Evolutionary conservation across 2,888 invertebrate genomes (phyloP), one percentile per base, ranked within the genome.

Genomic region (Amiota minor): DNA sequence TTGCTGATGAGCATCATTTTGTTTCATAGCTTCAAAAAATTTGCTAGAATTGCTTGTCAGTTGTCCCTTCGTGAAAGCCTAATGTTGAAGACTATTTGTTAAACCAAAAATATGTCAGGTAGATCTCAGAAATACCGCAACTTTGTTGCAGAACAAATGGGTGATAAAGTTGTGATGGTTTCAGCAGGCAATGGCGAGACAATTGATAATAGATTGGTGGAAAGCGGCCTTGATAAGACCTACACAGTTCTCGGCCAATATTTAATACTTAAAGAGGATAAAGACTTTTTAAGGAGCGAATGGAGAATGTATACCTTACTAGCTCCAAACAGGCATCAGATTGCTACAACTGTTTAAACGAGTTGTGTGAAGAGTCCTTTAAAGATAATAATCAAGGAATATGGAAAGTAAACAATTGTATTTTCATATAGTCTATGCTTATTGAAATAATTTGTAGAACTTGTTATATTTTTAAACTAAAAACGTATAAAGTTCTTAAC

Each of bases 351-450:
- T 99, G 99, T 90, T 92, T 99, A 67, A 95, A 94, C 81, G 98
- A 99, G 89, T 99, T 99, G 99, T 98, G 98, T 90, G 97, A 98
- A 90, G 96, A 98, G 88, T 98, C 91, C 93, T 99, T 93, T 99
- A 94, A 93, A 89, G 35, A 35, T 35, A 3, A 35, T 35, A 35
- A 35, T 35, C 2, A 35, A 35, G 2, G 35, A 35, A 35, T 35
- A 35, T 35, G 4, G 35, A 35, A 35, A 35, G 35, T 1, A 8
- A 35, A 35, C 35, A 35, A 35, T 6, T 8, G 35, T 35, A 35
- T 35, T 35, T 35, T 35, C 6, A 35, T 2, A 35, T 35, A 35
- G 2, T 35, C 35, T 35, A 35, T 35, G 2, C 2, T 35, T 35
- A 2, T 23, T 23, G 23, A 35, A 35, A 1, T 4, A 35, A 4